Evolutionary conservation across 2,797 vertebrate species (phyloP).

Genomic region (Menidia menidia): DNA sequence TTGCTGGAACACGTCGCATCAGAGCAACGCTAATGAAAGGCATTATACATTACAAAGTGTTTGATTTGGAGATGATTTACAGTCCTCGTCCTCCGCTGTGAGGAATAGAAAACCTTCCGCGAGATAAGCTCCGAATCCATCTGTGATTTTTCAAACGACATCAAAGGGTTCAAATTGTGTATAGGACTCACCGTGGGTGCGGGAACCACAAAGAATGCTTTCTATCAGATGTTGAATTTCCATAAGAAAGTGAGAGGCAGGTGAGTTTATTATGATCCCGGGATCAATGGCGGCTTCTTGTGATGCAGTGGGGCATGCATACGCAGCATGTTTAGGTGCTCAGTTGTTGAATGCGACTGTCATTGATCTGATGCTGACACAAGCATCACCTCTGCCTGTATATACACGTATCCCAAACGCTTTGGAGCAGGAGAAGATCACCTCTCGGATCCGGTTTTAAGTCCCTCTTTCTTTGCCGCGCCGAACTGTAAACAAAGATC

Average conservation of each 20-base stretch:
- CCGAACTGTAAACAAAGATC: conserved; percentile 19
- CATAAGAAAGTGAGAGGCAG: conserved; percentile 68
- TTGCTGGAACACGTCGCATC: conserved; percentile 67
- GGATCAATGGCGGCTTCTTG: conserved; percentile 63
- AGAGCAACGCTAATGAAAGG: conserved; percentile 80
- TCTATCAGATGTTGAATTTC: conserved; percentile 74
- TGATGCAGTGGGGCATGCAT: conserved; percentile 37
- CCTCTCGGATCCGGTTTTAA: conserved; percentile 7
- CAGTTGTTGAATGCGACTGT: conserved; percentile 33
- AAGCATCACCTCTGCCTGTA: conserved; percentile 53
- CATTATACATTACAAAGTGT: conserved; percentile 82
- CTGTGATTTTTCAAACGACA: conserved; percentile 72
- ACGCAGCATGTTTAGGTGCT: conserved; percentile 39
- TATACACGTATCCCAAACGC: conserved; percentile 32
- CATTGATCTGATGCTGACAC: conserved; percentile 43
- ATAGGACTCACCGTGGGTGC: conserved; percentile 53
- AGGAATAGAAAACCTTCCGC: conserved; percentile 58
- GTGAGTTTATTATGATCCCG: conserved; percentile 62
- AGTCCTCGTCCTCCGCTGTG: conserved; percentile 51
- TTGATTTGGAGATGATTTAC: conserved; percentile 82
- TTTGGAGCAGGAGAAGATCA: conserved; percentile 24
- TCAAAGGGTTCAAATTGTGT: conserved; percentile 75
- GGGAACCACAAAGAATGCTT: conserved; percentile 51
- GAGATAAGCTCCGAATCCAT: conserved; percentile 72
- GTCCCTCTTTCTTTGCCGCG: conserved; percentile 29